Evolutionary conservation across 2,888 invertebrate genomes (phyloP), one percentile per base, ranked within the genome.

Genomic region (Spisula solida): DNA sequence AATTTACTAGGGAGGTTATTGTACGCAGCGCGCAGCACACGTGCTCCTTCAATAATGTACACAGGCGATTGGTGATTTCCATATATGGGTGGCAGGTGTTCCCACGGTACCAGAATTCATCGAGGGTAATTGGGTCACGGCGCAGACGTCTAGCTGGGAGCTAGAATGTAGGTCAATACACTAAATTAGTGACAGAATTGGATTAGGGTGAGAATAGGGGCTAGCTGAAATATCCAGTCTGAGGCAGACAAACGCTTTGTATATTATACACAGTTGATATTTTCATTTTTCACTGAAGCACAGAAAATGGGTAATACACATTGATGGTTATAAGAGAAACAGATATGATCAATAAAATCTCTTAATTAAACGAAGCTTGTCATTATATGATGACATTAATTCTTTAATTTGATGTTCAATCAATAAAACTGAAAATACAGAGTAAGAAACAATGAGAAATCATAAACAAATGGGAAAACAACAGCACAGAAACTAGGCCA

Each of bases 1-100:
- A 56, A 79, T 12, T 31, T 56, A 14, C 75, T 80, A 5, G 87
- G 93, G 93, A 87, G 94, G 85, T 86, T 82, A 91, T 93, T 31
- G 87, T 88, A 95, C 94, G 89, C 94, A 94, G 94, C 84, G 87
- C 81, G 31, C 31, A 75, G 91, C 89, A 92, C 93, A 93, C 93
- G 93, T 91, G 92, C 92, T 91, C 90, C 91, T 51, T 90, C 92
- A 92, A 82, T 93, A 92, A 91, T 91, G 88, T 89, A 92, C 89
- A 91, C 92, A 93, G 93, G 92, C 91, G 93, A 95, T 95, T 95
- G 95, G 95, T 94, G 93, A 93, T 93, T 95, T 93, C 95, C 95
- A 93, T 94, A 94, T 95, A 94, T 92, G 95, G 94, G 89, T 92
- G 94, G 95, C 95, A 95, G 95, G 95, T 95, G 95, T 95, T 95